These are phyloP conservation scores for Tupaia chinensis DNA, from an alignment of 2,113 vertebrate species.

Conservation along the genomic window DNA sequence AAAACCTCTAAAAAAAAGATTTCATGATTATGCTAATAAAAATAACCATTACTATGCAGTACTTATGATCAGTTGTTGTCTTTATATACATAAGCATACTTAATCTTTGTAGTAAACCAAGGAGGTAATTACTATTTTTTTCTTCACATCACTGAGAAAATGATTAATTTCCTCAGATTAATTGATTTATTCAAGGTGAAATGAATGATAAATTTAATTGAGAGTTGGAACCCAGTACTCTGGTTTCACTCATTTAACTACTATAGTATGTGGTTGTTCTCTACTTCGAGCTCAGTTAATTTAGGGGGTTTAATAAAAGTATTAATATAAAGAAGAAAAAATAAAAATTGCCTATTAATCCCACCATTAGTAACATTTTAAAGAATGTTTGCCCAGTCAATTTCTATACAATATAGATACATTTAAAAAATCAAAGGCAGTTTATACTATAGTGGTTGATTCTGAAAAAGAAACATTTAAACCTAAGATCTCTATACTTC, in stretches of 20 bases:
- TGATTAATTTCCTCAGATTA: not conserved
- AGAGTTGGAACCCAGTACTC: not conserved
- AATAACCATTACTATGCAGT: not conserved
- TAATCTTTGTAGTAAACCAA: not conserved
- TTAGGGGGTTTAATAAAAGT: constrained; percentile 5
- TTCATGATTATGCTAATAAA: constrained; percentile 17
- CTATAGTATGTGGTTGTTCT: not conserved
- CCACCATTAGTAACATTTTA: not conserved
- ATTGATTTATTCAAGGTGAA: not conserved
- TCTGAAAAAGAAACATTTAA: not conserved
- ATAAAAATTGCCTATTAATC: not conserved
- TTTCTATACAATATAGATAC: not conserved
- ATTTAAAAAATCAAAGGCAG: not conserved
- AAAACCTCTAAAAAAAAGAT: not conserved
- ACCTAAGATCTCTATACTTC: not conserved
- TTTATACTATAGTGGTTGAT: not conserved
- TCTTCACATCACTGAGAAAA: not conserved
- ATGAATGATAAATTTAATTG: not conserved
- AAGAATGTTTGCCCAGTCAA: not conserved
- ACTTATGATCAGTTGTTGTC: not conserved
- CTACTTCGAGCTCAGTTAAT: not conserved
- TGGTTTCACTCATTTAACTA: not conserved
- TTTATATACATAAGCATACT: not conserved
- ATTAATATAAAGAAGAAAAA: not conserved
- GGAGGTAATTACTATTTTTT: not conserved